These are phyloP conservation scores for Lasioglossum oenotherae DNA, from an alignment of 2,888 invertebrate genomes.

Conservation along the genomic window DNA sequence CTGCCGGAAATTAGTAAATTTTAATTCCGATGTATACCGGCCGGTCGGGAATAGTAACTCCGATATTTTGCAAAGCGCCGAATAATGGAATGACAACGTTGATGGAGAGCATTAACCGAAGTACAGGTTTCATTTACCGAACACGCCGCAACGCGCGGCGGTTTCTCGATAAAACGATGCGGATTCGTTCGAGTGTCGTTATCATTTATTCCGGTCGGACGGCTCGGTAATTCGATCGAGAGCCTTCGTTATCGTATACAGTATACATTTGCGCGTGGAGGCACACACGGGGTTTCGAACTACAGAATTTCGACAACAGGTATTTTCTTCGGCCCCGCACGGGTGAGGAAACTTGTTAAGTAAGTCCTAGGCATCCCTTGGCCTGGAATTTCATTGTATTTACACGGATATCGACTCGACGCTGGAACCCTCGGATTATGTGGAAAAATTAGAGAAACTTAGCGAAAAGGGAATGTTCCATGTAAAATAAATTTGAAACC, in stretches of 20 bases:
- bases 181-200: neutral
- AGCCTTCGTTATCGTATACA: neutral
- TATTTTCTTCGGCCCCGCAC: conserved; percentile 6
- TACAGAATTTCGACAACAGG: neutral
- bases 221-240: neutral
- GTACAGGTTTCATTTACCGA: neutral
- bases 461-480: no score
- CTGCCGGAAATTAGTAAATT: neutral
- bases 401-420: neutral
- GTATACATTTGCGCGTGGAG: neutral
- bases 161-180: conserved; percentile 18
- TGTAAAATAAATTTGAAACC: no score
- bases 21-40: neutral
- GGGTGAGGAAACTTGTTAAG: conserved; percentile 21
- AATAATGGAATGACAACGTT: conserved; percentile 7
- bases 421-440: neutral
- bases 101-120: neutral
- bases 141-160: neutral
- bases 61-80: neutral
- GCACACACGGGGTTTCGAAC: neutral
- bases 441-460: neutral
- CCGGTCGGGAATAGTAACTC: neutral
- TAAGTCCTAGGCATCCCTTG: conserved; percentile 13
- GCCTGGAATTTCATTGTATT: conserved; percentile 15
- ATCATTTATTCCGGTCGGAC: conserved; percentile 17